phyloP scores from a whole-genome alignment of 2,797 vertebrate genomes.

The Lophotriccus pileatus region DNA sequence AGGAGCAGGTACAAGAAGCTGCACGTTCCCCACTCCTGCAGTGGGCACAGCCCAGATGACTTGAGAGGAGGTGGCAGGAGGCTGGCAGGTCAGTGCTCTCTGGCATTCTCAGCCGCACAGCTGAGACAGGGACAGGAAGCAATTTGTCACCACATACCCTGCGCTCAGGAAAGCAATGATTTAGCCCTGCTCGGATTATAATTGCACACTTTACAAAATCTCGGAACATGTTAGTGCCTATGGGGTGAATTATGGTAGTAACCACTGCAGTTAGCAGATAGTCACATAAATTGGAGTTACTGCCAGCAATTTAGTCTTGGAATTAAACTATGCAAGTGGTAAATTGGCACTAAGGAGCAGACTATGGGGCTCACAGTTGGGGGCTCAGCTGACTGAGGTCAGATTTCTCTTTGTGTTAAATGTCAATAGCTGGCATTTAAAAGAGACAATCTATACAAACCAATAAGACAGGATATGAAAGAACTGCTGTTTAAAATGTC shows the following conservation, averaged over 20 bases:
- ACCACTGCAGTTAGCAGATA: background rate
- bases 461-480: constrained; percentile 72
- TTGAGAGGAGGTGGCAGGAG: background rate
- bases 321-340: constrained; percentile 65
- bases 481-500: constrained; percentile 75
- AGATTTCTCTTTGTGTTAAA: constrained; percentile 77
- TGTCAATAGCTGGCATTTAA: constrained; percentile 79
- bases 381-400: constrained; percentile 72
- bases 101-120: background rate
- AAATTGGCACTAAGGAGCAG: constrained; percentile 68
- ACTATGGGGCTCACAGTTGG: constrained; percentile 63
- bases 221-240: background rate
- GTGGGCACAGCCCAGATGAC: background rate
- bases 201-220: constrained; percentile 14
- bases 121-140: background rate
- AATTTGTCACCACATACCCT: background rate
- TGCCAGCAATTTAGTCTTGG: constrained; percentile 54
- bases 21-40: rapidly evolving
- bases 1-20: background rate
- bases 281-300: constrained; percentile 34
- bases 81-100: background rate
- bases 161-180: background rate
- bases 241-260: constrained; percentile 10
- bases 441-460: constrained; percentile 75
- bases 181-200: background rate